These are phyloP conservation scores for Rhyacichthys aspro DNA, from an alignment of 2,797 vertebrate species.

Conservation along the genomic window DNA sequence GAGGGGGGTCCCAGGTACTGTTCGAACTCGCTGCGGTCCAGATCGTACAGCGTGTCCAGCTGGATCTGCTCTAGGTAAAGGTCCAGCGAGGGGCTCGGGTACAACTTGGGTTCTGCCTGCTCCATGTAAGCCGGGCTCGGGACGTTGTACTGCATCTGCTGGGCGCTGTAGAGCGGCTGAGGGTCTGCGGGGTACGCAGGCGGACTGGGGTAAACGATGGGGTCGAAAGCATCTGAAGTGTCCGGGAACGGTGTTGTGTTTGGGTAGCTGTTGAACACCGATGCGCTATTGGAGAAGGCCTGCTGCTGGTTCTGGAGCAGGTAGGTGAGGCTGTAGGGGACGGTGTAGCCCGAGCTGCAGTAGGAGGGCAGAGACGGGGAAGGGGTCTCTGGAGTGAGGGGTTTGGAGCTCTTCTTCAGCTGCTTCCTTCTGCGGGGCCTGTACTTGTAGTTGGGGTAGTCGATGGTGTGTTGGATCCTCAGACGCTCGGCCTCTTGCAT, in stretches of 20 bases:
- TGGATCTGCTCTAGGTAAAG: slow-evolving; percentile 81
- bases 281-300: slow-evolving; percentile 49
- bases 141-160: slow-evolving; percentile 67
- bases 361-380: slow-evolving; percentile 43
- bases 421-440: slow-evolving; percentile 91
- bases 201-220: slow-evolving; percentile 53
- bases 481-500: slow-evolving; percentile 96
- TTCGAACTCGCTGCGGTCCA: slow-evolving; percentile 94
- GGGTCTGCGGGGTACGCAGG: slow-evolving; percentile 70
- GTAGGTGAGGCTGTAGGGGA: slow-evolving; percentile 80
- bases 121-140: slow-evolving; percentile 55
- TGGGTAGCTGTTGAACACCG: slow-evolving; percentile 28
- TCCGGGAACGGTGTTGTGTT: slow-evolving; percentile 25
- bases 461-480: slow-evolving; percentile 94
- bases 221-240: slow-evolving; percentile 22
- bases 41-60: slow-evolving; percentile 88
- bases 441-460: slow-evolving; percentile 97
- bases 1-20: slow-evolving; percentile 88
- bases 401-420: slow-evolving; percentile 84
- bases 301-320: slow-evolving; percentile 77
- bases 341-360: slow-evolving; percentile 67
- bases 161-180: slow-evolving; percentile 73
- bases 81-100: slow-evolving; percentile 72
- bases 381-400: slow-evolving; percentile 40
- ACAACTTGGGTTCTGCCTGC: slow-evolving; percentile 52